Conservation (phyloP, 2,113 vertebrate species). For the Poicephalus meyeri region DNA sequence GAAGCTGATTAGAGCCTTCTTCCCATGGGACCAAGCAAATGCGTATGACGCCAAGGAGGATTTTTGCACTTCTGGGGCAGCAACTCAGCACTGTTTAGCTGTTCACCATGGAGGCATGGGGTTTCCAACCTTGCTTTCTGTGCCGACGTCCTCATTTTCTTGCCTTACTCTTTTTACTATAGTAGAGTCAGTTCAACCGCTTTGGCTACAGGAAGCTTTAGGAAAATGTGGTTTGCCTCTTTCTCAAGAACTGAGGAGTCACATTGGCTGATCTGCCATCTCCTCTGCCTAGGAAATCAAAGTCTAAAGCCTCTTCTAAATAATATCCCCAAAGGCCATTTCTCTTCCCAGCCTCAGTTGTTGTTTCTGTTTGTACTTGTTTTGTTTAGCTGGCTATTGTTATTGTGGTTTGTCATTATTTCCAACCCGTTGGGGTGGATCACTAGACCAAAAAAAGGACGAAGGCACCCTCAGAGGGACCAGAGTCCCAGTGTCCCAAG, state of each 20-base stretch:
- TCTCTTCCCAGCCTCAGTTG: constrained; percentile 45
- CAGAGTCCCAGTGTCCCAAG: not conserved
- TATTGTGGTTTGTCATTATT: constrained; percentile 62
- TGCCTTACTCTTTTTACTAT: not conserved
- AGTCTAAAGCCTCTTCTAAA: constrained; percentile 50
- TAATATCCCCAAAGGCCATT: constrained; percentile 54
- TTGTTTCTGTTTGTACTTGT: constrained; percentile 60
- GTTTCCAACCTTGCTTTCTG: not conserved
- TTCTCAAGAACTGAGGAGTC: constrained; percentile 29
- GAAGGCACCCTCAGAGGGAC: not conserved
- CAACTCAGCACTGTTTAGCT: not conserved
- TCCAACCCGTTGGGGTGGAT: constrained; percentile 42
- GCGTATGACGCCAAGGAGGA: not conserved
- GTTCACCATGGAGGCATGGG: not conserved
- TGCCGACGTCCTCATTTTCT: not conserved
- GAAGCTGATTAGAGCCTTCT: not conserved
- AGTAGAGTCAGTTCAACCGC: not conserved
- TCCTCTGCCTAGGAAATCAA: constrained; percentile 49
- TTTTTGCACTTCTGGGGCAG: not conserved
- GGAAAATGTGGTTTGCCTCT: constrained; percentile 46
- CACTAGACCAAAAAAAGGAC: constrained; percentile 20
- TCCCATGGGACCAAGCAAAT: not conserved
- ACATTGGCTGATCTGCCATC: not conserved
- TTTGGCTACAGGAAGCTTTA: constrained; percentile 20
- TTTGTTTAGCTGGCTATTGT: constrained; percentile 60